Evolutionary conservation across 2,113 vertebrate genomes (phyloP), one percentile per base, ranked within the genome.

Genomic region (Hippocampus abdominalis): DNA sequence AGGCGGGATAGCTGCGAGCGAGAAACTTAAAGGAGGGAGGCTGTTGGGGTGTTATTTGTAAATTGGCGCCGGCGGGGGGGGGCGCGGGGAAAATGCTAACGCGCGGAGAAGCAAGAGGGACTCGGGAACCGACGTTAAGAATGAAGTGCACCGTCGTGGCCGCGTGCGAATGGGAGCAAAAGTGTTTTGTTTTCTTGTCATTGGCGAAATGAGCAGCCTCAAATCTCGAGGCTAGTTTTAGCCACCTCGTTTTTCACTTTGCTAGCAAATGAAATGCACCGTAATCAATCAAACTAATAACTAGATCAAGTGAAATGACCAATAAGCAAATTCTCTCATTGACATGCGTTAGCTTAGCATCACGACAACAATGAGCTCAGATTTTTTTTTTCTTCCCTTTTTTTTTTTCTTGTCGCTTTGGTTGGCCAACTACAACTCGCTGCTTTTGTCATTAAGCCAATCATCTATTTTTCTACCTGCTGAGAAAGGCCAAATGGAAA

Each of bases 321-420:
- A n/a, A n/a, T n/a, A n/a, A n/a, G n/a, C n/a, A n/a, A n/a, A n/a
- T n/a, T n/a, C n/a, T n/a, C n/a, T n/a, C n/a, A n/a, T n/a, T n/a
- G 46, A 7, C 16, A 48, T 1, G 2, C 6, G 48, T 51, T 51
- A 8, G 20, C 48, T 20, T 51, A 23, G 56, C 23, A 15, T 29
- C 25, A 57, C 23, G 23, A 64, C 67, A 82, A 84, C 85, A 85
- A 80, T 62, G 1, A 8, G 18, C 1, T 60, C 57, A 20, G 51
- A 53, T n/a, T 53, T 20, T 18, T n/a, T 53, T 20, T 18, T n/a
- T 18, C 27, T 27, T 27, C 27, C 40, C 2, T 11, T 39, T 1
- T 46, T 3, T 48, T 48, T 48, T 48, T 48, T 48, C 13, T 39
- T 40, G 16, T 40, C 61, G 44, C 39, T 25, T 44, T 46, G 20